phyloP scores from a whole-genome alignment of 2,888 invertebrate species.

The Ligdia adustata region DNA sequence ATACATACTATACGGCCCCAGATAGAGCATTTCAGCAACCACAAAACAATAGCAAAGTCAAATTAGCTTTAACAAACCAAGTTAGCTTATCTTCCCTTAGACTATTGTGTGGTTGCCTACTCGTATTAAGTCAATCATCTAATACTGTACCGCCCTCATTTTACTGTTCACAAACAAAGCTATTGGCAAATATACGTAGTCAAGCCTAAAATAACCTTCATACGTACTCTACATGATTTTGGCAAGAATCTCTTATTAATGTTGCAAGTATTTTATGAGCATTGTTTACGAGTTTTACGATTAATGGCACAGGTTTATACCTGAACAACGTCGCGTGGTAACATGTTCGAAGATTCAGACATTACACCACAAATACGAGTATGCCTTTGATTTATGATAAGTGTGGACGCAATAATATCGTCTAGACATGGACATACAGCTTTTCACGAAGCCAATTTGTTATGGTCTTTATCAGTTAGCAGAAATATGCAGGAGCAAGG shows the following conservation, averaged over 20 bases:
- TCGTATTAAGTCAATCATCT: too few species aligned
- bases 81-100: too few species aligned
- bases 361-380: conserved; percentile 7
- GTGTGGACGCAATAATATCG: neutral
- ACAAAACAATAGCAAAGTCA: too few species aligned
- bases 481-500: too few species aligned
- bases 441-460: neutral
- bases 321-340: conserved; percentile 13
- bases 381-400: conserved; percentile 6
- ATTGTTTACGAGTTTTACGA: conserved; percentile 4
- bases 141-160: too few species aligned
- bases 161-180: neutral
- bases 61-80: too few species aligned
- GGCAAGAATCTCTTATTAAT: conserved; percentile 3
- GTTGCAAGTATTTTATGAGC: neutral
- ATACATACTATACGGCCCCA: too few species aligned
- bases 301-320: conserved; percentile 13
- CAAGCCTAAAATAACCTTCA: neutral
- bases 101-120: too few species aligned
- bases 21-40: too few species aligned
- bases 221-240: neutral
- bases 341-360: conserved; percentile 4
- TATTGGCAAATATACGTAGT: too few species aligned
- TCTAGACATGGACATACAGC: neutral
- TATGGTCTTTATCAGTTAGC: neutral